phyloP scores from a whole-genome alignment of 2,888 invertebrate genomes.

The Tetropium fuscum region DNA sequence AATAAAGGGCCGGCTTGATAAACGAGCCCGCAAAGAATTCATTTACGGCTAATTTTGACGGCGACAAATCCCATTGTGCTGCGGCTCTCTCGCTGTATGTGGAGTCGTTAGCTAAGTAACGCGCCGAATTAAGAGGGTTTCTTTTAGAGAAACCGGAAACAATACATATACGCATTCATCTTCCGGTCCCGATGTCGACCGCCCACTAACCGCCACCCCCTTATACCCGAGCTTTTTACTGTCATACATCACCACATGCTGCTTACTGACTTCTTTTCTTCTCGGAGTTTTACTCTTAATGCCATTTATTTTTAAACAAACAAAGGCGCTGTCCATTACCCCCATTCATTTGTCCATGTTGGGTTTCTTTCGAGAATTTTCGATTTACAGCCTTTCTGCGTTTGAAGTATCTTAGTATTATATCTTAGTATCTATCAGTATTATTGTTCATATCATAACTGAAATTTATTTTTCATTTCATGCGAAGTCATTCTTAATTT shows the following conservation, averaged over 20 bases:
- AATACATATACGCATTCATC: conserved; percentile 67
- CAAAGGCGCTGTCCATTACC: conserved; percentile 45
- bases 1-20: conserved; percentile 58
- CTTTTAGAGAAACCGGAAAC: conserved; percentile 65
- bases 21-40: conserved; percentile 62
- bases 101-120: conserved; percentile 66
- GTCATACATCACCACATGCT: conserved; percentile 51
- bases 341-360: conserved; percentile 39
- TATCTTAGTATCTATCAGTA: no score
- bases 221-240: conserved; percentile 47
- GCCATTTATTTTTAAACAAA: conserved; percentile 50
- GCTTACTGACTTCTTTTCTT: conserved; percentile 41
- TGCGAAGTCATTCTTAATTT: no score
- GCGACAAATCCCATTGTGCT: conserved; percentile 61
- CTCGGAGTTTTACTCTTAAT: conserved; percentile 32
- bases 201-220: conserved; percentile 44
- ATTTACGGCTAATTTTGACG: conserved; percentile 64
- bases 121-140: conserved; percentile 66
- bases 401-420: no score
- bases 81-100: conserved; percentile 54
- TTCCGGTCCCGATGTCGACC: conserved; percentile 55
- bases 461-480: no score
- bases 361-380: conserved; percentile 24
- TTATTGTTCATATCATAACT: no score
- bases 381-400: background rate